These are phyloP conservation scores for Pangasius mekongensis DNA, from an alignment of 2,797 vertebrate species.

Conservation along the genomic window DNA sequence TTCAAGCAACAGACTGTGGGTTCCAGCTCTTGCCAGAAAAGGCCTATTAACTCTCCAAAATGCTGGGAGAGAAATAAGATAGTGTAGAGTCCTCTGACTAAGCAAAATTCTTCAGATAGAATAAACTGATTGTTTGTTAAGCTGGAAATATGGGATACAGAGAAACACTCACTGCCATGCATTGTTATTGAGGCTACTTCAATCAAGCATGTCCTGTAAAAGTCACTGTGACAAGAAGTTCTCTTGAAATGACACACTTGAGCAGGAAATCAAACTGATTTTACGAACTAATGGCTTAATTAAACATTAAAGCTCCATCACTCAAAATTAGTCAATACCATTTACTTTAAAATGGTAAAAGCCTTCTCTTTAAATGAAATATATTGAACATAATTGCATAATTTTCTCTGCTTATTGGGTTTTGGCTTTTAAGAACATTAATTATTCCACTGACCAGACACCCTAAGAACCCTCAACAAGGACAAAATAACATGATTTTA, in stretches of 20 bases:
- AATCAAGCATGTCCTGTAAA: background rate
- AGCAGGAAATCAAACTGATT: conserved; percentile 8
- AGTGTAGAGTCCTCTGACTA: background rate
- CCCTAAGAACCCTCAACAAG: background rate
- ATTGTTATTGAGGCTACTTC: background rate
- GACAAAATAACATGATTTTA: background rate
- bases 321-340: background rate
- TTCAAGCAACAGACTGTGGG: background rate
- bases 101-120: background rate
- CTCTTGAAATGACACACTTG: background rate
- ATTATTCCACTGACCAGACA: conserved; percentile 3
- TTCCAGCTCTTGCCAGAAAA: background rate
- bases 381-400: conserved; percentile 13
- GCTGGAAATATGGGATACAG: background rate
- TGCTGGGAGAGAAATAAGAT: background rate
- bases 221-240: background rate
- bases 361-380: conserved; percentile 10
- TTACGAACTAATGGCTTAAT: background rate
- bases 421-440: conserved; percentile 13
- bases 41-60: background rate
- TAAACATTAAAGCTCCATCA: background rate
- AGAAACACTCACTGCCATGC: background rate
- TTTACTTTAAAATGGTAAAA: conserved; percentile 16
- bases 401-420: conserved; percentile 14
- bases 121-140: conserved; percentile 2